phyloP scores from a whole-genome alignment of 2,888 invertebrate genomes.

The Orchesellides sinensis region DNA sequence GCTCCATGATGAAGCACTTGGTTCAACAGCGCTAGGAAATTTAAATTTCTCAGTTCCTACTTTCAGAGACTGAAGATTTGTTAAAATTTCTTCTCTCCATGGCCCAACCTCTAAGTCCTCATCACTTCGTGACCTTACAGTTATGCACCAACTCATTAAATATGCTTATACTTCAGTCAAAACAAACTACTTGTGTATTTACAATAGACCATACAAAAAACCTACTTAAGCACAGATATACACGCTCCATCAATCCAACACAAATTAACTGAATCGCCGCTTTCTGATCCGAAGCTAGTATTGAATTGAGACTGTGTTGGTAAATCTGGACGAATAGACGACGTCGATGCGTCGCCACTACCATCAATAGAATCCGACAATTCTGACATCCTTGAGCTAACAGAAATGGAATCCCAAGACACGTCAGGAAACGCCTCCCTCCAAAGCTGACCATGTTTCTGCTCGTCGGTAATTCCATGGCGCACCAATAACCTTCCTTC shows the following conservation, averaged over 20 bases:
- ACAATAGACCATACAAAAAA: background rate
- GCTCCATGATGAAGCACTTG: conserved; percentile 64
- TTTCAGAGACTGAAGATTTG: conserved; percentile 66
- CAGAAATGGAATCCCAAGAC: conserved; percentile 67
- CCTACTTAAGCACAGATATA: conserved; percentile 24
- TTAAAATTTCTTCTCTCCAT: conserved; percentile 73
- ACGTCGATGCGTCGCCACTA: conserved; percentile 47
- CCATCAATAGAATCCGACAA: conserved; percentile 62
- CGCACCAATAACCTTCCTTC: conserved; percentile 57
- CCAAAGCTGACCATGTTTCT: conserved; percentile 70
- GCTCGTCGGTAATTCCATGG: conserved; percentile 68
- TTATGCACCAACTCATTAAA: background rate
- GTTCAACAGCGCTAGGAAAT: conserved; percentile 71
- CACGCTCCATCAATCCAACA: conserved; percentile 74
- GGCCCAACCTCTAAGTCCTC: conserved; percentile 72
- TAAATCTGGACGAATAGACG: conserved; percentile 41
- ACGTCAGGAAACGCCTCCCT: conserved; percentile 65
- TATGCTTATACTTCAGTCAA: background rate
- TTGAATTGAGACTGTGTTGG: conserved; percentile 39
- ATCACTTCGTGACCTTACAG: conserved; percentile 41
- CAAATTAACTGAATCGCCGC: conserved; percentile 46
- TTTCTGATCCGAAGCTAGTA: conserved; percentile 29
- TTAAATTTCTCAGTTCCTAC: conserved; percentile 60
- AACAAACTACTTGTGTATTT: background rate
- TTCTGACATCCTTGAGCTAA: conserved; percentile 51